phyloP scores from a whole-genome alignment of 2,113 vertebrate genomes.

The Sclerurus mexicanus region DNA sequence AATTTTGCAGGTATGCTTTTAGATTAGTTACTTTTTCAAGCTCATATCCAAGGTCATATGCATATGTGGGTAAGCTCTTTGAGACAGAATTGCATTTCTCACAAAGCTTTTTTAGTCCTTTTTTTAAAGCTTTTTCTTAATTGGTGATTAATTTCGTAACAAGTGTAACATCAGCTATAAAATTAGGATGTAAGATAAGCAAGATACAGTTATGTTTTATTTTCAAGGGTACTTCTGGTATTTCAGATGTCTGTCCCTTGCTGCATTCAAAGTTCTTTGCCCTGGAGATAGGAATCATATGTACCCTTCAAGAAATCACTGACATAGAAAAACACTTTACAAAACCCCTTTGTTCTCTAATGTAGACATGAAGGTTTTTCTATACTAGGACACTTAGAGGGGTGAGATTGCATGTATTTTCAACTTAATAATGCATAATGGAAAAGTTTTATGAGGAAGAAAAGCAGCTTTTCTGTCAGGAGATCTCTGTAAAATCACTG shows the following conservation, averaged over 20 bases:
- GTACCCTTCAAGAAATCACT: neutral
- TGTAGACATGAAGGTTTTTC: neutral
- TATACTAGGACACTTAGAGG: neutral
- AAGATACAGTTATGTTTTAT: neutral
- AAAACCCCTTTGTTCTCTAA: neutral
- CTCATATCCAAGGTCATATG: neutral
- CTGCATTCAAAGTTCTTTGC: neutral
- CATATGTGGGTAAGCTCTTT: neutral
- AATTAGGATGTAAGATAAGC: neutral
- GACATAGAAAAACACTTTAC: neutral
- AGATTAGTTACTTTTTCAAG: neutral
- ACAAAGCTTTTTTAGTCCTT: neutral
- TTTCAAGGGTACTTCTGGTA: neutral
- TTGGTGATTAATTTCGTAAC: neutral
- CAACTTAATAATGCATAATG: neutral
- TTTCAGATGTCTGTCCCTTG: neutral
- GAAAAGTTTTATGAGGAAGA: neutral
- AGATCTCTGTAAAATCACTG: neutral
- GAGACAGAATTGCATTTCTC: neutral
- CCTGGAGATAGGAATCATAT: neutral
- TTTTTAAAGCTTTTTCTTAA: neutral
- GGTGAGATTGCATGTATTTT: neutral
- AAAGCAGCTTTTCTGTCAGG: neutral
- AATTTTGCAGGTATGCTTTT: neutral
- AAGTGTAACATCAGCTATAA: neutral